Base-by-base conservation (phyloP, 2,797 vertebrate species). In the Sebastes trivittatus region DNA sequence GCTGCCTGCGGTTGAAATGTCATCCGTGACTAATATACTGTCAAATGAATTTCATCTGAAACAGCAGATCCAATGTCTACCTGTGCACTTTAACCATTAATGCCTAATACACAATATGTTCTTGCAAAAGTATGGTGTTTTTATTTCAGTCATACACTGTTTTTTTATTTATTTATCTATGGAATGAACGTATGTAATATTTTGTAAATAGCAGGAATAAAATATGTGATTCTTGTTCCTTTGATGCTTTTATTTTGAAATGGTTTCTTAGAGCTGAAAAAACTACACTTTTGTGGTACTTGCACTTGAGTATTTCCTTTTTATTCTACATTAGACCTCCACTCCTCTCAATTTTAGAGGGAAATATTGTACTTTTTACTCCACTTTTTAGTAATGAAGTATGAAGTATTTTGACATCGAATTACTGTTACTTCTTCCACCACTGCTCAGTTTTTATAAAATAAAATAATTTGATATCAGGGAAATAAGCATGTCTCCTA, bases 51-150 rank as follows among this genome's bases (percentile, higher is more conserved):
- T 84, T 87, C 74, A 81, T 90, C 85, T 82, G 73, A 87, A 86
- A 86, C 72, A 90, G 85, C 90, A 83, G 77, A 91, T 90, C 84
- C 87, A 87, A 81, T 88, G 88, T 91, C 93, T 89, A 92, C 88
- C 87, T 91, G 92, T 93, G 92, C 93, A 94, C 93, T 94, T 93
- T 91, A 93, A 85, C 91, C 93, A 90, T 92, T 77, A 87, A 87
- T 92, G 92, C 92, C 90, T 93, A 88, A 77, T 79, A 87, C 87
- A 85, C 74, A 69, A 49, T 80, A 81, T 65, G 78, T 89, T 91
- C 66, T 87, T 83, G 63, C 70, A 78, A 84, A 84, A 42, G 20
- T 80, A 75, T 74, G 76, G 73, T 81, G 46, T 80, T 65, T 80
- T 90, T 61, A 42, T 91, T 92, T 91, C 73, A 86, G 82, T 87